Evolutionary conservation across 1,140 invertebrate genomes (phyloP), one percentile per base, ranked within the genome.

Genomic region (Meloidogyne chitwoodi): DNA sequence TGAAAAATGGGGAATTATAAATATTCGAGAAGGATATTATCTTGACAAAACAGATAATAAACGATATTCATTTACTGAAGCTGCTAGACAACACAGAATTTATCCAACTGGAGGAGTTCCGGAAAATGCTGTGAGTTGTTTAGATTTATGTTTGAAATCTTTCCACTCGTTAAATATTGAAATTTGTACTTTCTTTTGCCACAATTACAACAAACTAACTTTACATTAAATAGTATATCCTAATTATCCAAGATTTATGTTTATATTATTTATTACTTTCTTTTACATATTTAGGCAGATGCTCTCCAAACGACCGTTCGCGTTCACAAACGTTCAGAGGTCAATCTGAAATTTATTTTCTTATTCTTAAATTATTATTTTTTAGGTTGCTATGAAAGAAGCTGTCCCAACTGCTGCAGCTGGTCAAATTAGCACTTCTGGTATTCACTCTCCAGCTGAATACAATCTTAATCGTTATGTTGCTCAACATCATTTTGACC

Each of bases 61-160:
- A 93, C 87, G 90, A 91, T 79, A 93, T 92, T 10, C 91, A 91
- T 80, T 91, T 92, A 77, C 93, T 92, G 87, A 86, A 78, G 85
- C 85, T 6, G 85, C 85, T 68, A 79, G 80, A 38, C 84, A 87
- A 69, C 85, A 86, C 76, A 64, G 79, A 16, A 82, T 86, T 64
- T 86, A 85, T 66, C 85, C 84, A 14, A 84, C 84, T 41, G 85
- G 85, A 48, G 85, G 85, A 61, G 85, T 85, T 34, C 82, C 83
- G 10, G 84, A 86, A 71, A 79, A 86, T 75, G 85, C 85, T 91
- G 48, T 56, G 48, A 56, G 48, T 56, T 56, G 48, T 56, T 56
- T n/a, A 38, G 34, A 38, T 38, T 38, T 0, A 8, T n/a, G 4
- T 6, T 19, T 56, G 0, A 6, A 22, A 1, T n/a, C 14, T n/a